Percentiles rank a stretch among this genome's conserved stretches.
Evolutionary conservation across 2,888 invertebrate species (phyloP).

Genomic region (Thera obeliscata): DNA sequence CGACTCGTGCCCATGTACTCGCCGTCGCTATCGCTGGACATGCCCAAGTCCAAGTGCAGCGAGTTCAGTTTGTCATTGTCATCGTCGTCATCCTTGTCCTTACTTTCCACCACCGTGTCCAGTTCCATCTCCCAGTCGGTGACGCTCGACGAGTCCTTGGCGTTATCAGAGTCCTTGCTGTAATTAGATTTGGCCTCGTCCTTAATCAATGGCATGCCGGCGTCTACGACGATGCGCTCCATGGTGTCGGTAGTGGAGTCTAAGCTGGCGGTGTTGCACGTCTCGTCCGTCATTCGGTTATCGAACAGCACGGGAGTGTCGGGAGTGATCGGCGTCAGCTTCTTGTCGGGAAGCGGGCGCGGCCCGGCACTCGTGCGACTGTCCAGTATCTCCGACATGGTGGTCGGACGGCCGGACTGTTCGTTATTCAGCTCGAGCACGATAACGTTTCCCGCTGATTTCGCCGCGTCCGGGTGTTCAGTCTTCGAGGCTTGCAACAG

Average conservation of each 20-base stretch:
- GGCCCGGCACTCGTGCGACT: conserved; percentile 57
- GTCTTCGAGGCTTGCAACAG: conserved; percentile 72
- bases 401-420: conserved; percentile 73
- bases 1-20: conserved; percentile 71
- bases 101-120: conserved; percentile 73
- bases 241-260: conserved; percentile 74
- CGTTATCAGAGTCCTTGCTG: conserved; percentile 62
- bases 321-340: conserved; percentile 74
- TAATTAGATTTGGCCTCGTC: conserved; percentile 60
- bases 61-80: conserved; percentile 79
- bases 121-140: conserved; percentile 87
- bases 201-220: conserved; percentile 59
- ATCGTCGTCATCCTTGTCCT: conserved; percentile 74
- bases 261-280: conserved; percentile 73
- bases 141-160: conserved; percentile 72
- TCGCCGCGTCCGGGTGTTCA: conserved; percentile 66
- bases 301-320: conserved; percentile 84
- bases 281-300: conserved; percentile 67
- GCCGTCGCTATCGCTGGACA: conserved; percentile 80
- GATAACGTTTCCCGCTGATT: conserved; percentile 75
- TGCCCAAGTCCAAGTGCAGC: conserved; percentile 76
- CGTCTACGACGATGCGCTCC: conserved; percentile 66
- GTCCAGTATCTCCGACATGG: conserved; percentile 78
- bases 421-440: conserved; percentile 79
- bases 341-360: conserved; percentile 56